These are phyloP conservation scores for Heliothis virescens DNA, from an alignment of 1,140 invertebrate species.

Conservation along the genomic window DNA sequence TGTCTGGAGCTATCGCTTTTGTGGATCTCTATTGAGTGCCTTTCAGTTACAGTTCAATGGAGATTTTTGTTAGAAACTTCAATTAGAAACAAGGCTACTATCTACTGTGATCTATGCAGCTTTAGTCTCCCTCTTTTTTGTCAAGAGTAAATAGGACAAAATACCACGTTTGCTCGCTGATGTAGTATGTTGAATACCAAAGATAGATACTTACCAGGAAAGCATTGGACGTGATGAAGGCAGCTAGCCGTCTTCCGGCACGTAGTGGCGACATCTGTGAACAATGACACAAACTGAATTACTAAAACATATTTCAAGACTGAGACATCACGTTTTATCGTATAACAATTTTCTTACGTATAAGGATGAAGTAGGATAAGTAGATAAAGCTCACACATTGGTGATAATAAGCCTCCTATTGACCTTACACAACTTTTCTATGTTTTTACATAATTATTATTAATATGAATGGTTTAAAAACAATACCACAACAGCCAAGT, in stretches of 20 bases:
- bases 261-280: constrained; percentile 71
- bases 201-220: constrained; percentile 69
- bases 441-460: too few species aligned
- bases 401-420: too few species aligned
- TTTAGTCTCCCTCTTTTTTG: not conserved
- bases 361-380: too few species aligned
- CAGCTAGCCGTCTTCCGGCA: constrained; percentile 58
- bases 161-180: not conserved
- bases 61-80: too few species aligned
- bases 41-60: too few species aligned
- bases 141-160: not conserved
- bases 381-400: too few species aligned
- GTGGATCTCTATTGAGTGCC: not conserved
- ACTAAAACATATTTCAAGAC: not conserved
- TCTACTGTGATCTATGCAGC: not conserved
- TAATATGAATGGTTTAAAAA: too few species aligned
- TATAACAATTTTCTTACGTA: too few species aligned
- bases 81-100: not conserved
- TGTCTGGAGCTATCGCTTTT: not conserved
- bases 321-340: too few species aligned
- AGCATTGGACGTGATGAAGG: constrained; percentile 66
- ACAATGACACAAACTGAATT: constrained; percentile 59
- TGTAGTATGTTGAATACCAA: not conserved
- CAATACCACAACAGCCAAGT: too few species aligned
- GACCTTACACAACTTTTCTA: too few species aligned